Base-by-base conservation (phyloP, 2,888 invertebrate species). In the Iphiclides podalirius region DNA sequence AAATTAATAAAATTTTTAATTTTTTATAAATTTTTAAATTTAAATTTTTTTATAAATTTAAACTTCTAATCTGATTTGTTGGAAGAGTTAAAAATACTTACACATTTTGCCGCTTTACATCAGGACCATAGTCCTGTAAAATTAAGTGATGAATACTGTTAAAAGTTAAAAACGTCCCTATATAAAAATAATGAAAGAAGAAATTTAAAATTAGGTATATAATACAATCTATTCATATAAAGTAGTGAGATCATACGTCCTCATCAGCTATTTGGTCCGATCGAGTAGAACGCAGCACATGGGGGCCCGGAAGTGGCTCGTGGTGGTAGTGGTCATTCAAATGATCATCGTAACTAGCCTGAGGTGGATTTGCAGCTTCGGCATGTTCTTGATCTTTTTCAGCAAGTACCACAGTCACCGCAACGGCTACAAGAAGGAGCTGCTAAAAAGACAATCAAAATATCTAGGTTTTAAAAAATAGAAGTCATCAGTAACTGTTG, bases 111-210 rank as follows among this genome's bases (percentile, higher is more conserved):
- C 35, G 3, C 2, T 39, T 35, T 9, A 42, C 49, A 16, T 39
- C 44, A 3, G 44, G 39, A 1, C 49, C 49, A 35, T 50, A 28
- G 40, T 50, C 49, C 49, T 50, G 49, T 16, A 49, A 49, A 2
- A 39, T 13, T 11, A 15, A 8, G 6, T 20, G 20, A 12, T 15
- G 13, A n/a, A 14, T 20, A 11, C 4, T n/a, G 11, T 37, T 20
- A 17, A 11, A 37, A 23, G 11, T 15, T 12, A 8, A 36, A 14
- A 11, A 2, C 3, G 9, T n/a, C 2, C 2, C 4, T 8, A 26
- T 26, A 8, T 26, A 20, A 20, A 20, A 20, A 6, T 20, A 4
- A 20, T 20, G 20, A 20, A 20, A 4, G 20, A 20, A 3, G 20
- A n/a, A n/a, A n/a, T n/a, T 20, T 20, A 6, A 20, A 20, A 6